Evolutionary conservation across 2,888 invertebrate genomes (phyloP), one percentile per base, ranked within the genome.

Genomic region (Metellina segmentata): DNA sequence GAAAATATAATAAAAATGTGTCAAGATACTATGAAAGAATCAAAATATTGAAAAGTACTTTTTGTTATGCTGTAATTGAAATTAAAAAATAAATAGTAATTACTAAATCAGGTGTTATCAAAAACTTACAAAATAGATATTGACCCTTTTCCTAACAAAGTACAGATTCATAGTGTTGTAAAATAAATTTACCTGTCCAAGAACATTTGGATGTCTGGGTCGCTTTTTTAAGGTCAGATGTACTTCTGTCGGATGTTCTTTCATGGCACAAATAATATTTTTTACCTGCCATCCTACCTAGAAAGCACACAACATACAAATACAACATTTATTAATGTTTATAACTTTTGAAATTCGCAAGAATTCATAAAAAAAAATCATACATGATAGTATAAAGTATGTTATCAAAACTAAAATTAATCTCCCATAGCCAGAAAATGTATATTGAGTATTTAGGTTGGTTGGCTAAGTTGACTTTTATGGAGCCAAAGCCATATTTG

Each of bases 211-310:
- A 94, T 98, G 98, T 71, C 97, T 96, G 0, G 98, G 98, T 16
- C 97, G 95, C 94, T 98, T 97, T 95, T 98, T 98, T 74, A 98
- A 95, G 0, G 98, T 97, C 77, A 98, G 95, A 82, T 97, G 96
- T 82, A 98, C 97, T 94, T 98, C 97, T n/a, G 97, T 96, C 16
- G 97, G 96, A 91, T 97, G 97, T 94, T 97, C 97, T 94, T 97
- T 96, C 93, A 95, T 94, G 91, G 97, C 96, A 89, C 97, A 95
- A 92, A 97, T 96, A 51, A 98, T 96, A 93, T 97, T 97, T 94
- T 97, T 97, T 85, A 97, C 96, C 94, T 97, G 97, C 98, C 98
- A 98, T 0, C 97, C 98, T 92, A 98, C 96, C 96, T 97, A 93
- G n/a, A 94, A 94, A 85, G 34, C 34, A 34, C 34, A 34, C 34